A percentile compares a stretch with the other conserved stretches of the same genome.
phyloP scores from a whole-genome alignment of 2,888 invertebrate species.

The Erannis defoliaria region DNA sequence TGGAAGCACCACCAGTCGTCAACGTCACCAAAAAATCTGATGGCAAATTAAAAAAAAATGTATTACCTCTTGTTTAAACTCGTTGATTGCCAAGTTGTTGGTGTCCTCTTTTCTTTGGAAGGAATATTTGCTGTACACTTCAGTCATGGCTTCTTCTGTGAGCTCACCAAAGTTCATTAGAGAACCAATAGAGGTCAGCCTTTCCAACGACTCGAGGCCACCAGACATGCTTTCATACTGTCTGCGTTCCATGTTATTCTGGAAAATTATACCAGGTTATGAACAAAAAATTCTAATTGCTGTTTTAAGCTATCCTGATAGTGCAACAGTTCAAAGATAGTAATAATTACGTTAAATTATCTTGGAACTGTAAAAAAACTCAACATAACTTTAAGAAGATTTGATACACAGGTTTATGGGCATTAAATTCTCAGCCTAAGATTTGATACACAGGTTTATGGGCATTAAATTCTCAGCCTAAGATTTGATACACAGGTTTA shows the following conservation, averaged over 20 bases:
- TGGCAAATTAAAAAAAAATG: neutral
- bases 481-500: no score
- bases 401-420: no score
- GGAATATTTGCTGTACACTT: constrained; percentile 78
- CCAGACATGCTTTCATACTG: constrained; percentile 62
- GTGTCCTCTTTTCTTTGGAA: constrained; percentile 73
- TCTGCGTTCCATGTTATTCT: constrained; percentile 66
- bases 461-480: no score
- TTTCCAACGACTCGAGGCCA: constrained; percentile 74
- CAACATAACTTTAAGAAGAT: no score
- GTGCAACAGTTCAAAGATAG: no score
- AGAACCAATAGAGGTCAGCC: constrained; percentile 62
- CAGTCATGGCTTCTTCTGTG: constrained; percentile 74
- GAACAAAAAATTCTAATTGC: neutral
- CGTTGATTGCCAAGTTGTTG: constrained; percentile 72
- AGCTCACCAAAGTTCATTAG: constrained; percentile 63
- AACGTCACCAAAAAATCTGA: no score
- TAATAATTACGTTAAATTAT: no score
- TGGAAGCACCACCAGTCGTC: no score
- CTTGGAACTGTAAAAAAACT: no score
- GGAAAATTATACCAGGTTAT: neutral
- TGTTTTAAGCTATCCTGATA: no score
- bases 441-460: no score
- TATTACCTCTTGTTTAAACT: constrained; percentile 66
- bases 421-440: no score